phyloP scores from a whole-genome alignment of 2,797 vertebrate genomes.

The Melanotaenia trifasciata region DNA sequence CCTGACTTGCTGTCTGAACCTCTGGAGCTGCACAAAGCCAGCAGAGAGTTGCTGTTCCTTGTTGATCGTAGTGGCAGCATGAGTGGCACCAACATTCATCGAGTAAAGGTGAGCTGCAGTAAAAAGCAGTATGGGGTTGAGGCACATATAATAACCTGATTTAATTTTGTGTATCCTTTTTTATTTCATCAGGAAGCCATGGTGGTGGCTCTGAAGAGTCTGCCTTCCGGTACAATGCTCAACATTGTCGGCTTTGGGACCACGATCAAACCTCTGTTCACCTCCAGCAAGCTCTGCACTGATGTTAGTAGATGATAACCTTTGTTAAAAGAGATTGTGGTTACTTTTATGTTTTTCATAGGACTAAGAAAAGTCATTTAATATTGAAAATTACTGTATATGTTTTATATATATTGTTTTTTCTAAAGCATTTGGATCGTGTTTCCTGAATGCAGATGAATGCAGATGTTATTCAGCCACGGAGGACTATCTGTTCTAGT shows the following conservation, averaged over 20 bases:
- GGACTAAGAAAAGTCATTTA: not conserved
- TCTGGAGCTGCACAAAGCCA: constrained; percentile 86
- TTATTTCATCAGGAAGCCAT: constrained; percentile 87
- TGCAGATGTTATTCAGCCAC: constrained; percentile 51
- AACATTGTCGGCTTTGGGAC: constrained; percentile 88
- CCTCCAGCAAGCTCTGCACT: constrained; percentile 89
- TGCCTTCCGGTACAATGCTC: constrained; percentile 89
- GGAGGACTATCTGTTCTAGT: constrained; percentile 52
- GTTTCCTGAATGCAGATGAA: constrained; percentile 31
- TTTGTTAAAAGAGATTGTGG: not conserved
- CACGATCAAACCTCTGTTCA: constrained; percentile 86
- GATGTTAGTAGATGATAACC: constrained; percentile 84
- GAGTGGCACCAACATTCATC: constrained; percentile 79
- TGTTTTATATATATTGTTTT: not conserved
- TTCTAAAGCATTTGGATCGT: constrained; percentile 18
- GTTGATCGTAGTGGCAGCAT: constrained; percentile 84
- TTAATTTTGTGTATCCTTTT: not conserved
- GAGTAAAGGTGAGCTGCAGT: constrained; percentile 83
- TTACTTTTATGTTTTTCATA: not conserved
- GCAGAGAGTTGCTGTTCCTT: constrained; percentile 92
- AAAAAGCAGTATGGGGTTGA: constrained; percentile 1
- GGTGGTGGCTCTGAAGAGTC: constrained; percentile 92
- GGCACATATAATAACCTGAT: not conserved
- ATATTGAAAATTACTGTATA: not conserved
- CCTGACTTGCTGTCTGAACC: constrained; percentile 82